phyloP scores from a whole-genome alignment of 2,113 vertebrate species.

The Hemichromis elongatus region DNA sequence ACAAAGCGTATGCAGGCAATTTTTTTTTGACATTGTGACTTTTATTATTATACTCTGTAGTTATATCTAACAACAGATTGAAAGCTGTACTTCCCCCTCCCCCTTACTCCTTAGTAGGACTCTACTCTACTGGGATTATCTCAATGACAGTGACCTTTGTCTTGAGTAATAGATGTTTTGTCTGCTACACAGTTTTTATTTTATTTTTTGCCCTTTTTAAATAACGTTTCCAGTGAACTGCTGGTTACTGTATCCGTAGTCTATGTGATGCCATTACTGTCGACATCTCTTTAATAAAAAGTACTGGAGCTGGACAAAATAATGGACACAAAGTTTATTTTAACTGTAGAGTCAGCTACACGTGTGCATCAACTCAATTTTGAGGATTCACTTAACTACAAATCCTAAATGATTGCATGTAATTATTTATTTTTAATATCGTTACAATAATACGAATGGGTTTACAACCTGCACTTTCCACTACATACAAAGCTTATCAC shows the following conservation, averaged over 20 bases:
- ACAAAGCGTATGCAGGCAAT: background rate
- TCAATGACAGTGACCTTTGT: background rate
- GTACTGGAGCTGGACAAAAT: background rate
- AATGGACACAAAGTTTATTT: background rate
- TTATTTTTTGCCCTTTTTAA: constrained; percentile 7
- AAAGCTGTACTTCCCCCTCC: background rate
- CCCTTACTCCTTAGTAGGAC: background rate
- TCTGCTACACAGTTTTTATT: constrained; percentile 1
- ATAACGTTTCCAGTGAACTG: constrained; percentile 22
- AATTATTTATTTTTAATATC: background rate
- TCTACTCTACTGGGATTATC: background rate
- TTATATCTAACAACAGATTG: background rate
- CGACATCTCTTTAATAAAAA: background rate
- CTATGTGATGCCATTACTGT: background rate
- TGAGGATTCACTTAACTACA: background rate
- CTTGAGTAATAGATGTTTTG: background rate
- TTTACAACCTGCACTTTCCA: background rate
- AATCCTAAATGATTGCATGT: background rate
- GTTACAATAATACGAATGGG: background rate
- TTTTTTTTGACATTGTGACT: background rate
- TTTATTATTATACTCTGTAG: background rate
- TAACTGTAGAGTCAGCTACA: background rate
- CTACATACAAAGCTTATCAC: background rate
- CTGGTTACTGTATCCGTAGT: constrained; percentile 11
- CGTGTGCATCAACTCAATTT: background rate